Percentiles rank a stretch among this genome's conserved stretches.
Evolutionary conservation across 2,888 invertebrate species (phyloP).

Genomic region (Polyploca ridens): DNA sequence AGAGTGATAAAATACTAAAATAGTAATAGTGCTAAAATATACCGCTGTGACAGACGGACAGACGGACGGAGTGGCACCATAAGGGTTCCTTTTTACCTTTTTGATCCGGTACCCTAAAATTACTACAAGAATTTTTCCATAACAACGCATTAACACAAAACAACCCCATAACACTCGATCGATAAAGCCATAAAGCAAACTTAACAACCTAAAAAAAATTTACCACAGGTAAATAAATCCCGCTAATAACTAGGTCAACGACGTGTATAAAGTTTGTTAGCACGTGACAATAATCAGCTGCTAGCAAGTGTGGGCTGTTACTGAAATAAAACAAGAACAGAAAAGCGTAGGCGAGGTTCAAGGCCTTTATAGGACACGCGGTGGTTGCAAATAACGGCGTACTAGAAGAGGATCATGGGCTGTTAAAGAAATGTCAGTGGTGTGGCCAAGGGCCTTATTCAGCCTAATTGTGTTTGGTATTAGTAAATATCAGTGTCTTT

Average conservation of each 20-base stretch:
- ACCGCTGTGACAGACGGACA: no score
- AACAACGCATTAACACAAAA: no score
- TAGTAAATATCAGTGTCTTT: neutral
- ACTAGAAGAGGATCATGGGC: neutral
- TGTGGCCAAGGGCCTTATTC: neutral
- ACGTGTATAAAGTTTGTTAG: constrained; percentile 39
- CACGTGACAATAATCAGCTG: constrained; percentile 40
- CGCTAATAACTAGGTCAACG: constrained; percentile 32
- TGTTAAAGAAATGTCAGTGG: neutral
- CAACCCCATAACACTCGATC: neutral
- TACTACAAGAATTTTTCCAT: no score
- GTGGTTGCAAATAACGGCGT: neutral
- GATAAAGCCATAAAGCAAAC: constrained; percentile 18
- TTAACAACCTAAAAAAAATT: constrained; percentile 20
- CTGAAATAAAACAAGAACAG: constrained; percentile 15
- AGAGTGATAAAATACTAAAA: no score
- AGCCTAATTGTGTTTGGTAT: neutral
- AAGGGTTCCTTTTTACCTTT: no score
- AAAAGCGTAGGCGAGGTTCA: constrained; percentile 21
- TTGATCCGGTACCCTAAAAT: no score
- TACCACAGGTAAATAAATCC: constrained; percentile 15
- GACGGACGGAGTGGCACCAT: no score
- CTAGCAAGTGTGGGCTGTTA: constrained; percentile 33
- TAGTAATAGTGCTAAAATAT: no score
- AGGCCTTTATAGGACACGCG: constrained; percentile 13